Conservation (phyloP, 2,797 vertebrate species). For the Myotis planiceps region DNA sequence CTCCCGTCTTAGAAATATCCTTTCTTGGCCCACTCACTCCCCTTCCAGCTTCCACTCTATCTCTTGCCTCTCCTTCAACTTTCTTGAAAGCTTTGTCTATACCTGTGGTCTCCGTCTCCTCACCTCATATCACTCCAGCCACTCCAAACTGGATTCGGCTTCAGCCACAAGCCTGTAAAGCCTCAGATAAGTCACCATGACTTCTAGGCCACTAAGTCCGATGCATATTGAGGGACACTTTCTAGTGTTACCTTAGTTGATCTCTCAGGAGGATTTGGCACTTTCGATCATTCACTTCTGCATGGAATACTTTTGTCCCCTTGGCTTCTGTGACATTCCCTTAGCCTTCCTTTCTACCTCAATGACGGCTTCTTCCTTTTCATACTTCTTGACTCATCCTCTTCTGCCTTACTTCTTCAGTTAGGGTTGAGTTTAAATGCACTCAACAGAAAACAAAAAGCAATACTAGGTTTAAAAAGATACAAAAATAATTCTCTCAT, state of each 20-base stretch:
- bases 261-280: not conserved
- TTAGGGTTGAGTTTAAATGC: not conserved
- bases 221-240: not conserved
- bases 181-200: not conserved
- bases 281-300: not conserved
- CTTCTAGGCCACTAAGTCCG: not conserved
- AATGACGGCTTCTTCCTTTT: not conserved
- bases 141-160: not conserved
- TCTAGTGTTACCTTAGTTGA: not conserved
- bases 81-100: not conserved
- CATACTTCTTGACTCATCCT: not conserved
- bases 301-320: not conserved
- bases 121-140: not conserved
- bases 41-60: not conserved
- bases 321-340: not conserved
- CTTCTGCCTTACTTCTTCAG: not conserved
- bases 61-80: not conserved
- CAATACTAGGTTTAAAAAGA: not conserved
- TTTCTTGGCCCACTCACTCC: not conserved
- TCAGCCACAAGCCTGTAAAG: not conserved
- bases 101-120: not conserved
- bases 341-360: not conserved
- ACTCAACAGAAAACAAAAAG: conserved; percentile 3
- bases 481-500: not conserved
- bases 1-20: not conserved